These are phyloP conservation scores for Parnassius orleans DNA, from an alignment of 2,888 invertebrate genomes.

Conservation along the genomic window DNA sequence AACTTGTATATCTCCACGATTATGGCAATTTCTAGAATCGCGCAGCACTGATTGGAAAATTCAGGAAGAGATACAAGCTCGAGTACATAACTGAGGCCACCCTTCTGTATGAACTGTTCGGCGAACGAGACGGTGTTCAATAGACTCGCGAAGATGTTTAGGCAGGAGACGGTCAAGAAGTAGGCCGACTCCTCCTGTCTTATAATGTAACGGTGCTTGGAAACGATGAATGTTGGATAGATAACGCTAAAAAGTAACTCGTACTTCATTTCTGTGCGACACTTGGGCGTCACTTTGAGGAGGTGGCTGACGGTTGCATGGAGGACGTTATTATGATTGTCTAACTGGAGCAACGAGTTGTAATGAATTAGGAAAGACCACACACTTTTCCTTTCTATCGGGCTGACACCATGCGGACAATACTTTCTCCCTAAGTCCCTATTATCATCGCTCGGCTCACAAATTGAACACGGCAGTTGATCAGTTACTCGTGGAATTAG, in stretches of 20 bases:
- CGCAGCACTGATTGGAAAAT: constrained; percentile 82
- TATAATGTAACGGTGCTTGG: constrained; percentile 73
- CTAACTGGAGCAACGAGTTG: constrained; percentile 76
- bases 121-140: constrained; percentile 79
- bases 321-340: constrained; percentile 76
- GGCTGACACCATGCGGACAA: constrained; percentile 54
- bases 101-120: constrained; percentile 80
- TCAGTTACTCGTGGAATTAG: constrained; percentile 58
- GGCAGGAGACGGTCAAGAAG: constrained; percentile 81
- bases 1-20: constrained; percentile 81
- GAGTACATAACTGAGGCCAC: constrained; percentile 79
- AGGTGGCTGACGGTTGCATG: constrained; percentile 81
- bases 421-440: constrained; percentile 47
- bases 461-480: constrained; percentile 66
- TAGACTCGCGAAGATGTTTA: constrained; percentile 81
- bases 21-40: constrained; percentile 81
- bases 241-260: constrained; percentile 82
- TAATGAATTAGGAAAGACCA: constrained; percentile 83
- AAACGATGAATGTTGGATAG: constrained; percentile 81
- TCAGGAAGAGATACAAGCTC: constrained; percentile 75
- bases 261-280: constrained; percentile 76
- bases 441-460: constrained; percentile 57
- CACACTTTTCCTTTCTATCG: constrained; percentile 59
- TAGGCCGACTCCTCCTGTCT: constrained; percentile 72
- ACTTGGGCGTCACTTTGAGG: constrained; percentile 79